Evolutionary conservation across 1,140 invertebrate species (phyloP), one percentile per base, ranked within the genome.

Genomic region (Lysiphlebus fabarum): DNA sequence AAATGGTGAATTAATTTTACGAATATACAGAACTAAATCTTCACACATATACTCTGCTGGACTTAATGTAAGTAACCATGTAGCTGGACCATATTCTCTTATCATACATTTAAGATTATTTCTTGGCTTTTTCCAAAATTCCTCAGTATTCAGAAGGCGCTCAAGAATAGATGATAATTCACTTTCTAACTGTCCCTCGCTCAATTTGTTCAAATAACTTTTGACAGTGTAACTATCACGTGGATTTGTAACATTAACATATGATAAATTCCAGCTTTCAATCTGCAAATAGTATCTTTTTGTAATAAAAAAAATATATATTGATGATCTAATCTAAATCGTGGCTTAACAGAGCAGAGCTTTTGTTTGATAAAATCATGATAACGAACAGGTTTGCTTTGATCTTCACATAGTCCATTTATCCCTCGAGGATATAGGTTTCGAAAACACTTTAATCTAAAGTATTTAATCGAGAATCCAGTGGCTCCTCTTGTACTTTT

Each of bases 11-110:
- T 70, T 71, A 36, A 51, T 61, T 62, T 66, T 45, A 9, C 53
- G 56, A 41, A 76, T 37, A 67, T 73, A 70, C 37, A 70, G 49
- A 47, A 59, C 56, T 59, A 78, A 66, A 59, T 72, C 70, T n/a
- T 64, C 53, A 70, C 70, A 73, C 36, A 70, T 53, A 64, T 67
- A 75, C 65, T 77, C 72, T 44, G 60, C 64, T 12, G 72, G 70
- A 65, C 72, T 76, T 7, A 76, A 58, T 8, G 72, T 75, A 4
- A 78, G 48, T 67, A 76, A 79, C 67, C 71, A 77, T 9, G 69
- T 75, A 33, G 70, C 70, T 34, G 72, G 65, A 17, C 72, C 72
- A 58, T 75, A 75, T 53, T 77, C 45, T 10, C 63, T 55, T 17
- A 60, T 62, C 70, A 72, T 74, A 34, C 36, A 51, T n/a, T 36